These are phyloP conservation scores for Bombus consobrinus DNA, from an alignment of 1,140 invertebrate species.

Conservation along the genomic window DNA sequence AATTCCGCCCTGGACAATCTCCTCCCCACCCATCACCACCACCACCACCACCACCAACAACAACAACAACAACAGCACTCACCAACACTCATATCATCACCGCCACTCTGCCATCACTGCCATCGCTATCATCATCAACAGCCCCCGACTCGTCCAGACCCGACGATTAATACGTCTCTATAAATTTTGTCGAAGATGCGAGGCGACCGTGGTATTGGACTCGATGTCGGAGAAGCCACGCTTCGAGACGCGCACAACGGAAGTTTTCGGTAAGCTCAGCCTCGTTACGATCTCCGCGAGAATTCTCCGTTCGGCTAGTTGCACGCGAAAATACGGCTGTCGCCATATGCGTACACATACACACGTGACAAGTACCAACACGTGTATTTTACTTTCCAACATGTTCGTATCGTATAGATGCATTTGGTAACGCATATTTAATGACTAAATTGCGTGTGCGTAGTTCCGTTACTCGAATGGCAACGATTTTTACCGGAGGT, in stretches of 20 bases:
- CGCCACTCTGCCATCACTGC: background rate
- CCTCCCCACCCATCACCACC: background rate
- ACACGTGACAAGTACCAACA: background rate
- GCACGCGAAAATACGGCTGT: too few relatives aligned
- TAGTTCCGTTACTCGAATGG: too few relatives aligned
- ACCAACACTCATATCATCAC: background rate
- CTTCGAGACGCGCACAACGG: conserved; percentile 69
- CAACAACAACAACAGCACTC: conserved; percentile 11
- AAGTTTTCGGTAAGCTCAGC: conserved; percentile 76
- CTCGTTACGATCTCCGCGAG: background rate
- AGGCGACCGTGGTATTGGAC: conserved; percentile 70
- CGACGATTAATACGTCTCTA: conserved; percentile 40
- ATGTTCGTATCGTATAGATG: too few relatives aligned
- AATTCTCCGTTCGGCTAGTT: background rate
- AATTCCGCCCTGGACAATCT: conserved; percentile 48
- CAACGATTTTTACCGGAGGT: too few relatives aligned
- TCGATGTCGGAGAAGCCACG: conserved; percentile 60
- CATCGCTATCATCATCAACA: conserved; percentile 20
- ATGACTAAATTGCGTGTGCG: too few relatives aligned
- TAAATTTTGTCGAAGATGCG: conserved; percentile 73
- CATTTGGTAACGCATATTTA: too few relatives aligned
- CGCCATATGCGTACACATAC: too few relatives aligned
- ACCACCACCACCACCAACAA: background rate
- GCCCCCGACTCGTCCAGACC: background rate
- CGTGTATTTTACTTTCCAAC: too few relatives aligned